Conservation (phyloP, 2,797 vertebrate genomes). For the Bovichtus diacanthus region DNA sequence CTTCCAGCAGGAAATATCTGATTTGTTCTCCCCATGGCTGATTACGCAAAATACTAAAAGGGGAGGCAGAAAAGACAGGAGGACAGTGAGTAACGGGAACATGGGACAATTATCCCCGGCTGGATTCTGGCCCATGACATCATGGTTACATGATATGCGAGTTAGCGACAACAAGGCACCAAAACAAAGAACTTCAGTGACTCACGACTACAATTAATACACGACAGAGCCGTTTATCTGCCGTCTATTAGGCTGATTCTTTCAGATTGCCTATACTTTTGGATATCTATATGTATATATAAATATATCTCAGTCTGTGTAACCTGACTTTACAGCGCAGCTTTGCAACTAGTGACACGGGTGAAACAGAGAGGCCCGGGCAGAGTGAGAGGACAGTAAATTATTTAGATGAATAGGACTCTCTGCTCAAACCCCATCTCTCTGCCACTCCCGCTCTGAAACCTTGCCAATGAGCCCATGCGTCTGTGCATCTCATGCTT, state of each 20-base stretch:
- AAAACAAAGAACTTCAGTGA: not conserved
- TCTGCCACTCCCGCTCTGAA: constrained; percentile 58
- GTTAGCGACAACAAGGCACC: not conserved
- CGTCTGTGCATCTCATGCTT: constrained; percentile 67
- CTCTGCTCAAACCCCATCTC: constrained; percentile 56
- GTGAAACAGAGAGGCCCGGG: constrained; percentile 33
- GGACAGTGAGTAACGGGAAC: not conserved
- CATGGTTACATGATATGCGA: not conserved
- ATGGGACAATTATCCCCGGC: not conserved
- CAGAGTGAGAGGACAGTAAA: constrained; percentile 61
- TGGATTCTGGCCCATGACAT: constrained; percentile 10
- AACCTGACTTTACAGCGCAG: constrained; percentile 10
- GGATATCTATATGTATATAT: not conserved
- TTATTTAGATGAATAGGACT: constrained; percentile 81
- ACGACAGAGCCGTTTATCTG: not conserved
- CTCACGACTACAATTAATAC: not conserved
- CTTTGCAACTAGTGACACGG: constrained; percentile 3
- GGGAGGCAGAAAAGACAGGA: not conserved
- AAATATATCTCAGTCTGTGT: too few species aligned
- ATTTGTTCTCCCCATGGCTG: constrained; percentile 10
- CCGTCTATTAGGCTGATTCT: not conserved
- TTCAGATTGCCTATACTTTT: not conserved
- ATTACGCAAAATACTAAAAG: not conserved
- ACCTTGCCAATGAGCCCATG: constrained; percentile 60
- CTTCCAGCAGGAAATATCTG: constrained; percentile 3